phyloP scores from a whole-genome alignment of 2,113 vertebrate species.

The Carassius carassius region DNA sequence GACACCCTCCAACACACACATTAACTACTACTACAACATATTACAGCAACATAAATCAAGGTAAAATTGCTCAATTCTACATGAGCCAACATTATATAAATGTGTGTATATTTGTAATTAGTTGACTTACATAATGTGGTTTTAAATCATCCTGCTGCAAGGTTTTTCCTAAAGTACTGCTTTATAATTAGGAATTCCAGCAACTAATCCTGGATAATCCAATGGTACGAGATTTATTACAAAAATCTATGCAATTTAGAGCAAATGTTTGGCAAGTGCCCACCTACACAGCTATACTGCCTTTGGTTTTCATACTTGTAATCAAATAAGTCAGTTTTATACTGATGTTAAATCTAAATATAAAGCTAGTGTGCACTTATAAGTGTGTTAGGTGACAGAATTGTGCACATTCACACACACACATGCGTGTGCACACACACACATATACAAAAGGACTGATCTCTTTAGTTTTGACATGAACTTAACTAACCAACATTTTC shows the following conservation, averaged over 20 bases:
- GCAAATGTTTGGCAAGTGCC: conserved; percentile 15
- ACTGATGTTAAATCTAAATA: not conserved
- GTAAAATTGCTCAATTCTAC: not conserved
- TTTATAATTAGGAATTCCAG: conserved; percentile 25
- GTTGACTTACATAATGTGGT: not conserved
- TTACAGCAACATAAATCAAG: conserved; percentile 21
- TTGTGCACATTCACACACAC: not conserved
- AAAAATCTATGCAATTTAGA: conserved; percentile 1
- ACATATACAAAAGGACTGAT: conserved; percentile 10
- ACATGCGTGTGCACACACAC: conserved; percentile 22
- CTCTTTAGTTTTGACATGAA: conserved; percentile 6
- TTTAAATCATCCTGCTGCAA: not conserved
- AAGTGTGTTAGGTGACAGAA: not conserved
- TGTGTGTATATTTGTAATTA: conserved; percentile 1
- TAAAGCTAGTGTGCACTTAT: not conserved
- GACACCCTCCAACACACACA: conserved; percentile 44
- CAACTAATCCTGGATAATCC: conserved; percentile 28
- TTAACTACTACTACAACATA: conserved; percentile 13
- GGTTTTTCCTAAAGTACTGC: not conserved
- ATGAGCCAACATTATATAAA: conserved; percentile 9
- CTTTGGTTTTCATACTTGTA: not conserved
- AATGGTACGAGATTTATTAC: not conserved
- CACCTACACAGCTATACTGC: not conserved
- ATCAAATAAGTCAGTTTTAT: not conserved
- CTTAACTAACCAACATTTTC: conserved; percentile 35